These are phyloP conservation scores for Myotis lucifugus DNA, from an alignment of 2,113 vertebrate genomes.

Conservation along the genomic window DNA sequence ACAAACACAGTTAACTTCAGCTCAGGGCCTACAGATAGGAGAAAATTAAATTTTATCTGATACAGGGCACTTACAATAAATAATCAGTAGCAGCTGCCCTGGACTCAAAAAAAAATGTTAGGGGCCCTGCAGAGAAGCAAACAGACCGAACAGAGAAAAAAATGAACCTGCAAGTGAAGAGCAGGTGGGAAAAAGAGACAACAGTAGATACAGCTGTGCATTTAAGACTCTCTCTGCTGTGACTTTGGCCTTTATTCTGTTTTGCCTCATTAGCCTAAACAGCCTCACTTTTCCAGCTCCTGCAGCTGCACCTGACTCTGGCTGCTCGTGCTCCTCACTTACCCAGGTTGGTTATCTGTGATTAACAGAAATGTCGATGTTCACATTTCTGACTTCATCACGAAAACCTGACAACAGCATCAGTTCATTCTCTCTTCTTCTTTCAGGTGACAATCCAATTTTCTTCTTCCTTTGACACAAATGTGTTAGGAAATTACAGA, in stretches of 20 bases:
- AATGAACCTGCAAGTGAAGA: not conserved
- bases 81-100: not conserved
- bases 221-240: not conserved
- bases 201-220: not conserved
- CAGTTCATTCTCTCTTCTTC: not conserved
- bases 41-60: constrained; percentile 20
- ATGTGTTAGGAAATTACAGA: not conserved
- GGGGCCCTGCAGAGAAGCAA: not conserved
- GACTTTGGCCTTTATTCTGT: constrained; percentile 4
- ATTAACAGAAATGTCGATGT: not conserved
- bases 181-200: not conserved
- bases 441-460: not conserved
- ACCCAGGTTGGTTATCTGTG: not conserved
- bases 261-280: constrained; percentile 36
- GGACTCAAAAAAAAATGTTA: not conserved
- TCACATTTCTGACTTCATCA: not conserved
- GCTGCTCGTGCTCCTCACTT: not conserved
- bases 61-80: not conserved
- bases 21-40: not conserved
- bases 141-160: not conserved
- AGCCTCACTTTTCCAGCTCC: not conserved
- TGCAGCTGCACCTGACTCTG: not conserved
- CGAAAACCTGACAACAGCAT: not conserved
- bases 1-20: constrained; percentile 2
- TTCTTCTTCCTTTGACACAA: not conserved